phyloP scores from a whole-genome alignment of 37 sponge, comb jelly and placozoan genomes.

The Mnemiopsis leidyi region DNA sequence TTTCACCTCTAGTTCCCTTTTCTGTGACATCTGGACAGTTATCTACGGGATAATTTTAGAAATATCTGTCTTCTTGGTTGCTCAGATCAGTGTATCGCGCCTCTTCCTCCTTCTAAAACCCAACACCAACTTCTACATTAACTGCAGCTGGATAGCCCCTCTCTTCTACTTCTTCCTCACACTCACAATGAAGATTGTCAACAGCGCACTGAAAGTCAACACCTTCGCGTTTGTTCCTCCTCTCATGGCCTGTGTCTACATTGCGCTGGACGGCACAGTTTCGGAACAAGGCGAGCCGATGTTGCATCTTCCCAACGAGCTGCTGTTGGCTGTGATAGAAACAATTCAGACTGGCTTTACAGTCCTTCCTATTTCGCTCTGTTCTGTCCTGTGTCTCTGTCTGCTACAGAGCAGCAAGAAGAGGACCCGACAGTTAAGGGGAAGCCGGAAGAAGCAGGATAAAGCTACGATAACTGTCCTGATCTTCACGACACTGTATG shows the following conservation, averaged over 20 bases:
- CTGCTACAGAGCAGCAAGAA: not conserved
- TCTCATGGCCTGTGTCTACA: not conserved
- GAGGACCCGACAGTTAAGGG: not conserved
- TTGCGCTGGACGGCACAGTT: not conserved
- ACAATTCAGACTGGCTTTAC: not conserved
- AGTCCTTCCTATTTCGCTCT: not conserved
- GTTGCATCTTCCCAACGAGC: not conserved
- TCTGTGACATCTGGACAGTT: not conserved
- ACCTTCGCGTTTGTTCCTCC: not conserved
- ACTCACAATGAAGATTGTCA: not conserved
- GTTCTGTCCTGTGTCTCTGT: not conserved
- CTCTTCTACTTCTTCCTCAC: conserved; percentile 12
- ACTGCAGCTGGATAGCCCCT: not conserved
- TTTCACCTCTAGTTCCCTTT: not conserved
- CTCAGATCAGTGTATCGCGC: not conserved
- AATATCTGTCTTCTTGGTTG: not conserved
- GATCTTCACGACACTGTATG: not conserved
- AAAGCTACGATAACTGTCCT: not conserved
- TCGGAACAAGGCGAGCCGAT: not conserved
- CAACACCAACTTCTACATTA: not conserved
- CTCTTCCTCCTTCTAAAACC: not conserved
- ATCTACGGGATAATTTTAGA: not conserved
- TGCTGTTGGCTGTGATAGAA: not conserved
- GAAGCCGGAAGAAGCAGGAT: not conserved
- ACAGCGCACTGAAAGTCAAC: not conserved